A percentile compares a stretch with the other conserved stretches of the same genome.
These are phyloP conservation scores for Eristalis pertinax DNA, from an alignment of 2,888 invertebrate genomes.

Conservation along the genomic window DNA sequence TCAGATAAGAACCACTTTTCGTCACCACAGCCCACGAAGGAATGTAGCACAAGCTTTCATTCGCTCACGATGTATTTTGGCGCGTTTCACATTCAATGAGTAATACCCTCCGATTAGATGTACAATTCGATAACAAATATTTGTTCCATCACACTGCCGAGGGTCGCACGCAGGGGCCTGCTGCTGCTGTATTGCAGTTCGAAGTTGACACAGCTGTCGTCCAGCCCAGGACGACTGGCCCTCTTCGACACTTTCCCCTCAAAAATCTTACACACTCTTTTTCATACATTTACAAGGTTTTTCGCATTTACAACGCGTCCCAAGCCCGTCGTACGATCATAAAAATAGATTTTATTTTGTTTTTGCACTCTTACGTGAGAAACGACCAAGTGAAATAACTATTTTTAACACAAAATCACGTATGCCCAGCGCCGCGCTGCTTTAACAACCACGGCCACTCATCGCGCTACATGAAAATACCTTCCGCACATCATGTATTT, in stretches of 20 bases:
- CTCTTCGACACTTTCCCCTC: neutral
- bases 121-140: neutral
- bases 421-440: conserved; percentile 32
- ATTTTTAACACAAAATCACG: conserved; percentile 70
- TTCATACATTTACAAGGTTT: conserved; percentile 34
- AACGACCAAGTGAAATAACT: conserved; percentile 16
- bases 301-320: conserved; percentile 15
- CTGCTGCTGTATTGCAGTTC: neutral
- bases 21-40: conserved; percentile 12
- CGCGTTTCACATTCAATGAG: conserved; percentile 54
- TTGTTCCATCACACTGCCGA: neutral
- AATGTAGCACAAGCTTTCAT: conserved; percentile 7
- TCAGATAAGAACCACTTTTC: conserved; percentile 20
- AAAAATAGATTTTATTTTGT: conserved; percentile 61
- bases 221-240: neutral
- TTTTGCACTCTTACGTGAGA: conserved; percentile 29
- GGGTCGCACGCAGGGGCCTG: neutral
- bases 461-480: conserved; percentile 5
- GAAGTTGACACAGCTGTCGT: neutral
- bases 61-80: conserved; percentile 44
- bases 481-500: conserved; percentile 21
- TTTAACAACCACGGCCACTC: conserved; percentile 23
- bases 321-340: conserved; percentile 6
- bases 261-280: neutral
- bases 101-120: conserved; percentile 46